phyloP scores from a whole-genome alignment of 2,797 vertebrate species.

The Meriones psammophilus region DNA sequence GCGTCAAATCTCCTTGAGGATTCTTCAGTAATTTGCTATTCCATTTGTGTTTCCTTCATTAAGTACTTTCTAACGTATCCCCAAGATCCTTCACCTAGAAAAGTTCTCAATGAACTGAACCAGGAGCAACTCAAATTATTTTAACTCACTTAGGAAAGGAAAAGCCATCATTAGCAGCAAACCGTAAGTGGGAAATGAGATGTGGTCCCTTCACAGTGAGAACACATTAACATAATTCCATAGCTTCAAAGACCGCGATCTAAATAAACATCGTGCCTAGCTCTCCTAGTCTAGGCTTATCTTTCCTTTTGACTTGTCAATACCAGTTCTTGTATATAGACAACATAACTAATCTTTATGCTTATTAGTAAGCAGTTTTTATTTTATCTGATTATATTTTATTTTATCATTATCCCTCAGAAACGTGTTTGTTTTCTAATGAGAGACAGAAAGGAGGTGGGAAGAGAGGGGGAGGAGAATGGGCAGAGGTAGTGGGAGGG shows the following conservation, averaged over 20 bases:
- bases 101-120: conserved; percentile 78
- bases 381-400: neutral
- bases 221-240: conserved; percentile 33
- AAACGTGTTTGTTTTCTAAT: neutral
- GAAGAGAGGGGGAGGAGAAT: neutral
- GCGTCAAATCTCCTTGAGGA: conserved; percentile 64
- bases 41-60: conserved; percentile 71
- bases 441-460: neutral
- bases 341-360: conserved; percentile 48
- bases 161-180: conserved; percentile 68
- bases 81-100: conserved; percentile 49
- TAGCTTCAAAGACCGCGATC: neutral
- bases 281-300: neutral
- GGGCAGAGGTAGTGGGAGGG: neutral
- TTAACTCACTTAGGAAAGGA: conserved; percentile 65
- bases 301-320: conserved; percentile 20
- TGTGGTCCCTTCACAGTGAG: conserved; percentile 16
- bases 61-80: conserved; percentile 64
- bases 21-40: conserved; percentile 64
- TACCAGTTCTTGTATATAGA: conserved; percentile 8
- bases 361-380: conserved; percentile 29
- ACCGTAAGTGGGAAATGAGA: conserved; percentile 44
- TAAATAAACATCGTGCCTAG: neutral
- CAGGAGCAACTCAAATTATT: conserved; percentile 67
- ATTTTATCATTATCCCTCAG: neutral